Evolutionary conservation across 2,797 vertebrate genomes (phyloP), one percentile per base, ranked within the genome.

Genomic region (Cossypha niveicapilla): DNA sequence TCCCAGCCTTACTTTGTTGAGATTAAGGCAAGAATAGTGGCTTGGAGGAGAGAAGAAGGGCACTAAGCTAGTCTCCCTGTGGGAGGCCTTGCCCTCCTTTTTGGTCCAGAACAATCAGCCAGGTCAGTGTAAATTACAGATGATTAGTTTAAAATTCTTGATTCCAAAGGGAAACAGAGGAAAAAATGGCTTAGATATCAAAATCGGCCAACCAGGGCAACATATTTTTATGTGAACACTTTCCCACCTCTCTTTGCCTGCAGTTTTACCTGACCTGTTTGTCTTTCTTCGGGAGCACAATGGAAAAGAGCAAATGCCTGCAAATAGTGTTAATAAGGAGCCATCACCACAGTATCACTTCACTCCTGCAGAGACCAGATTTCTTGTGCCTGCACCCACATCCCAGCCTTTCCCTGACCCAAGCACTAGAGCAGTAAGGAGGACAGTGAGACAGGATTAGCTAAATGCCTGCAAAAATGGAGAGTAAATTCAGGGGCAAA

Each of bases 401-500:
- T 32, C 51, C n/a, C 66, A 70, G n/a, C 7, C 42, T 30, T 62
- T 70, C 23, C 23, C 25, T 41, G 47, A n/a, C 25, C 11, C 13
- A 22, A 37, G 19, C n/a, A 18, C 39, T 19, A 15, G 35, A n/a
- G 39, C 54, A 24, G 3, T 15, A 19, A 41, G 34, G 13, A 41
- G 34, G 1, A 2, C 15, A 21, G 4, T 6, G 23, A 8, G 23
- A 62, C 18, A 65, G 32, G 16, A 71, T 57, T 27, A 70, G 42
- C 11, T 7, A 16, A 5, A 4, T 65, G 10, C 6, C 21, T 58
- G 12, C 56, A 60, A 47, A 67, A 76, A 54, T 0, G 0, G 10
- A 24, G 8, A 23, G 12, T 15, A 48, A 76, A 65, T 51, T 44
- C 18, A 57, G 34, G 15, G n/a, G 57, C 21, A 63, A 67, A 77